A percentile compares a stretch with the other conserved stretches of the same genome.
Conservation (phyloP, 2,888 invertebrate species). For the Drosophila limbata region DNA sequence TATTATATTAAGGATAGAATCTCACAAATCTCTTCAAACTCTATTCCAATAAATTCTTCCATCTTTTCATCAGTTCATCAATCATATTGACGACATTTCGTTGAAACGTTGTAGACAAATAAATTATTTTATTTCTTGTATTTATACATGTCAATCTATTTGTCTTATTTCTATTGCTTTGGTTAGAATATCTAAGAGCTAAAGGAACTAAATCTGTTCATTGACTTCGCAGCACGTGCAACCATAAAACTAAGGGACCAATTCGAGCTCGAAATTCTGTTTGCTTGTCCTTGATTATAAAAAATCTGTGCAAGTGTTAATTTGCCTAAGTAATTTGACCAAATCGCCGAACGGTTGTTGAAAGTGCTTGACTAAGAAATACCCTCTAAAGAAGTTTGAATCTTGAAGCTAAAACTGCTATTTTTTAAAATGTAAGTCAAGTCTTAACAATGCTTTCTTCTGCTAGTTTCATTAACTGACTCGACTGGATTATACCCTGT, state of each 20-base stretch:
- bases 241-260: conserved; percentile 20
- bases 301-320: conserved; percentile 19
- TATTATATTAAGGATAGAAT: background rate
- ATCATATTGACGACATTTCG: background rate
- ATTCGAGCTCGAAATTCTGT: conserved; percentile 24
- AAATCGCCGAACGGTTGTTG: background rate
- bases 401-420: background rate
- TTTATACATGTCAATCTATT: conserved; percentile 1
- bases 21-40: background rate
- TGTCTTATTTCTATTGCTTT: conserved; percentile 4
- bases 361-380: background rate
- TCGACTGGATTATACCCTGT: background rate
- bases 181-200: background rate
- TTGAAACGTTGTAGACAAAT: conserved; percentile 10
- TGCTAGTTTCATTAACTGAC: background rate
- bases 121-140: conserved; percentile 3
- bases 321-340: conserved; percentile 19
- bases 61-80: background rate
- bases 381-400: background rate
- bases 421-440: too few relatives aligned
- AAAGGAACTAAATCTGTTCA: background rate
- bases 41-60: background rate
- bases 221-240: conserved; percentile 19
- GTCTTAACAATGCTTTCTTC: background rate
- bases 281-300: conserved; percentile 4